Evolutionary conservation across 1,140 invertebrate species (phyloP).

Genomic region (Conus betulinus): DNA sequence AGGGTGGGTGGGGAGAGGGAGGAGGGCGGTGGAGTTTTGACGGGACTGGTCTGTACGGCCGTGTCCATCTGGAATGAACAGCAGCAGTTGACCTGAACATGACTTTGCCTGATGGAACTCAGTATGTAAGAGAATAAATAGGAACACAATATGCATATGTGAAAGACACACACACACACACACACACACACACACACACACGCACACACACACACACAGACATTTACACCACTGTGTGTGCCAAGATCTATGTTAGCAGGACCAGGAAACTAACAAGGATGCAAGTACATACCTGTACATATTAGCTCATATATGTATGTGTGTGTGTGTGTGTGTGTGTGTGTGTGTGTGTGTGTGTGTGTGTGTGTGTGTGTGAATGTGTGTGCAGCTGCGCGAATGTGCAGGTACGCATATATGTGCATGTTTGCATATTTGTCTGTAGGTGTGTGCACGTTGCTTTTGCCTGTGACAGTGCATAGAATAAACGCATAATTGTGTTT

Average conservation of each 20-base stretch:
- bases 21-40: background rate
- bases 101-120: background rate
- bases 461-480: too few relatives aligned
- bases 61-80: background rate
- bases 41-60: background rate
- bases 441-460: background rate
- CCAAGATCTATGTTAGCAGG: too few relatives aligned
- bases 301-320: too few relatives aligned
- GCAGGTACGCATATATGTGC: background rate
- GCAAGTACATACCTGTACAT: too few relatives aligned
- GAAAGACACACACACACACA: conserved; percentile 1
- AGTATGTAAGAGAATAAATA: background rate
- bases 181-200: background rate
- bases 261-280: too few relatives aligned
- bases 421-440: conserved; percentile 28
- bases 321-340: too few relatives aligned
- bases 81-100: background rate
- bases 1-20: background rate
- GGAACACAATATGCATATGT: background rate
- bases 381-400: background rate
- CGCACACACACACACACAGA: conserved; percentile 1
- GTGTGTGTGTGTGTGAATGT: too few relatives aligned
- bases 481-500: too few relatives aligned
- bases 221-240: too few relatives aligned
- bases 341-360: too few relatives aligned